Evolutionary conservation across 2,797 vertebrate species (phyloP).

Genomic region (Ctenochaetus hawaiiensis): DNA sequence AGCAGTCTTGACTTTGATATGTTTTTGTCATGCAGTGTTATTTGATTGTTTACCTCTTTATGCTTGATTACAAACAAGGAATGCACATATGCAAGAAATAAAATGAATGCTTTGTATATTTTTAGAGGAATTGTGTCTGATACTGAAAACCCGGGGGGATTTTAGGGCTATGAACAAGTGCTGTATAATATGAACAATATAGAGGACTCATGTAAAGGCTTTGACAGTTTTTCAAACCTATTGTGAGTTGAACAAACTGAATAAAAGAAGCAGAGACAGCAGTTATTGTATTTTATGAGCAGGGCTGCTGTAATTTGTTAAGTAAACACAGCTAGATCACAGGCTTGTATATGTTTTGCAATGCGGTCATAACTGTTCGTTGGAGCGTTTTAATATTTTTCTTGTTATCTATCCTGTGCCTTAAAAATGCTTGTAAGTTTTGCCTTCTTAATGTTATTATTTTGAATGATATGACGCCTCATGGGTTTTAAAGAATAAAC

Average conservation of each 20-base stretch:
- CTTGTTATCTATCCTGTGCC: slow-evolving; percentile 82
- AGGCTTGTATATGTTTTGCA: slow-evolving; percentile 67
- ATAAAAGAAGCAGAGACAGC: slow-evolving; percentile 33
- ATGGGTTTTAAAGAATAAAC: slow-evolving; percentile 81
- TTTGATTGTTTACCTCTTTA: slow-evolving; percentile 69
- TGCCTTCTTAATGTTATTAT: slow-evolving; percentile 75
- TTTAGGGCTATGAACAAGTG: slow-evolving; percentile 74
- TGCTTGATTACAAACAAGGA: slow-evolving; percentile 66
- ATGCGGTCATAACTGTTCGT: slow-evolving; percentile 61
- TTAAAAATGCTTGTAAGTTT: slow-evolving; percentile 80
- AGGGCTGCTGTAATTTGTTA: slow-evolving; percentile 41
- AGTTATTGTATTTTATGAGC: slow-evolving; percentile 51
- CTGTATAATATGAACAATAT: slow-evolving; percentile 56
- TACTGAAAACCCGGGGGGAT: slow-evolving; percentile 37
- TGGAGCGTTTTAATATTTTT: slow-evolving; percentile 64
- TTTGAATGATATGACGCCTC: slow-evolving; percentile 73
- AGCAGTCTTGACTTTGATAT: slow-evolving; percentile 59
- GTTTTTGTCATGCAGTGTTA: slow-evolving; percentile 73
- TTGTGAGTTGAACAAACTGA: slow-evolving; percentile 41
- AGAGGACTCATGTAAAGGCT: slow-evolving; percentile 71
- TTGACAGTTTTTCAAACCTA: slow-evolving; percentile 50
- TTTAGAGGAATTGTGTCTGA: slow-evolving; percentile 53
- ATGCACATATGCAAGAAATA: slow-evolving; percentile 72
- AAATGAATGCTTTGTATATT: slow-evolving; percentile 58
- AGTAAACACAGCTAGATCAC: slow-evolving; percentile 40